These are phyloP conservation scores for Cygnus atratus DNA, from an alignment of 2,113 vertebrate species.

Conservation along the genomic window DNA sequence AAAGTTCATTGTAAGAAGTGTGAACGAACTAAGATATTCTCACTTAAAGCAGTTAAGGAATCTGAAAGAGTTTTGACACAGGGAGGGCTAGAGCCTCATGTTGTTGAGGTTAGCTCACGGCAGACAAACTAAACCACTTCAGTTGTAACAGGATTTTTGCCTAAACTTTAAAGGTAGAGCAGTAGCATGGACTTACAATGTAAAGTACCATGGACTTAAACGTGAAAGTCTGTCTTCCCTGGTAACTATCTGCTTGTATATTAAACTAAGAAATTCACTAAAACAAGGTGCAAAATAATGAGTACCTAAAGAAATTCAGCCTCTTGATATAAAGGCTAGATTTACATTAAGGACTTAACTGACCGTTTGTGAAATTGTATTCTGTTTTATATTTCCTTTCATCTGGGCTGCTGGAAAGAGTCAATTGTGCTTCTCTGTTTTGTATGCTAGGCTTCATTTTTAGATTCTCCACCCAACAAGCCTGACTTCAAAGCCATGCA, in stretches of 20 bases:
- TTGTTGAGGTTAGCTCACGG: neutral
- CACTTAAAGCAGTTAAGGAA: neutral
- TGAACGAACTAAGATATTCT: neutral
- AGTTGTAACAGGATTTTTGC: neutral
- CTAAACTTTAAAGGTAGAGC: neutral
- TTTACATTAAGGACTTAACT: neutral
- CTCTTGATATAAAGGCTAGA: neutral
- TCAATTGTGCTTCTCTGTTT: neutral
- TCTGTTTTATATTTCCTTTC: neutral
- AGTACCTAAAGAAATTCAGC: neutral
- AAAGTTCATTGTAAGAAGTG: neutral
- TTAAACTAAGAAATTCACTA: neutral
- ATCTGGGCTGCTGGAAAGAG: neutral
- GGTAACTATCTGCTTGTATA: neutral
- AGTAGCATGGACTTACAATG: neutral
- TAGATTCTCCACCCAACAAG: neutral
- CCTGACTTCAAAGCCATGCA: conserved; percentile 2
- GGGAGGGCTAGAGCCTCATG: neutral
- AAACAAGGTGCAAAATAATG: neutral
- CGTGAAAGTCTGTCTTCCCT: neutral
- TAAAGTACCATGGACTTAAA: no score
- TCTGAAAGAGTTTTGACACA: neutral
- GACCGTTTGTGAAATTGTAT: neutral
- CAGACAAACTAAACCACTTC: neutral
- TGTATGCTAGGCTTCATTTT: neutral